Evolutionary conservation across 2,113 vertebrate species (phyloP).

Genomic region (Eupsittula cactorum): DNA sequence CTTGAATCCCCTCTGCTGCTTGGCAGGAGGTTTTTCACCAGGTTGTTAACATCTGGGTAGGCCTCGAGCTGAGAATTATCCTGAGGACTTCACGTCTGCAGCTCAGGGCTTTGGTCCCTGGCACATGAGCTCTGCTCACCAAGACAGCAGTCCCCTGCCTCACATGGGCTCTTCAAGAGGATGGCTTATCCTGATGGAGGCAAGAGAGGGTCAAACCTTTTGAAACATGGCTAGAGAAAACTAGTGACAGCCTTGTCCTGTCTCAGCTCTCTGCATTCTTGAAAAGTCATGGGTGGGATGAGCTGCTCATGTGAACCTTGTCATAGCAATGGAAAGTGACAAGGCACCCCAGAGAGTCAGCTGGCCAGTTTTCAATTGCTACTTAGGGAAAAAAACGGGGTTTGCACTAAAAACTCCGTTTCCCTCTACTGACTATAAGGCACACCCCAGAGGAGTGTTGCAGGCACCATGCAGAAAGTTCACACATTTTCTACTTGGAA

Average conservation of each 20-base stretch:
- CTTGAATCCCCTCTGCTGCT: not conserved
- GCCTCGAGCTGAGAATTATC: not conserved
- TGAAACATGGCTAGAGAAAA: not conserved
- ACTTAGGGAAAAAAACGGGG: not conserved
- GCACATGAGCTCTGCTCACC: not conserved
- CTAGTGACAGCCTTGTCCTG: not conserved
- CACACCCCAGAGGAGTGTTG: not conserved
- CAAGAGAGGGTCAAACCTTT: not conserved
- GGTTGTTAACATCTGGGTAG: not conserved
- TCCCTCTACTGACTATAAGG: not conserved
- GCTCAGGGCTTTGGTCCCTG: not conserved
- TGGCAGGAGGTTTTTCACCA: not conserved
- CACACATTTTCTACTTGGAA: not conserved
- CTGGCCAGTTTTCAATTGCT: not conserved
- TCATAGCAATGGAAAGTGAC: not conserved
- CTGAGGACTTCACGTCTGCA: not conserved
- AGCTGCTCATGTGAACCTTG: not conserved
- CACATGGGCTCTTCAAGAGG: accelerated
- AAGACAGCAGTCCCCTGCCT: not conserved
- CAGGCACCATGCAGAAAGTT: accelerated
- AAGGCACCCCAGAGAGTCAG: not conserved
- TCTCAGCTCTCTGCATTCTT: not conserved
- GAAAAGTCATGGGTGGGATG: not conserved
- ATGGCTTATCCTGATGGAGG: not conserved
- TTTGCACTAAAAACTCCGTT: not conserved